These are phyloP conservation scores for Plectus sambesii DNA, from an alignment of 1,140 invertebrate species.

Conservation along the genomic window DNA sequence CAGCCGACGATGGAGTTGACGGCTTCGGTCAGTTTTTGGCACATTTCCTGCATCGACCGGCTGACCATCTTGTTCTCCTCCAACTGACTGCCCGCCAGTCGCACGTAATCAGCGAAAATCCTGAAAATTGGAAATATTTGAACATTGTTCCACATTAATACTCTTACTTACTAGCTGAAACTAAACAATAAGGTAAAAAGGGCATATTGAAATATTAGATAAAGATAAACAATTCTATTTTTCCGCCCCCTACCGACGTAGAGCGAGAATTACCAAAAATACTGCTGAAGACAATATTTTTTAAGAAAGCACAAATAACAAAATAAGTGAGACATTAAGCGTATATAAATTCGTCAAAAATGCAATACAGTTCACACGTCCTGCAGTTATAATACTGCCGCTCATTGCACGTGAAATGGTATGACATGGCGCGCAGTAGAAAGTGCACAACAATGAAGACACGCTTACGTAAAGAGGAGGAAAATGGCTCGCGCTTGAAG, in stretches of 20 bases:
- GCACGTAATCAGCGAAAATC: conserved; percentile 72
- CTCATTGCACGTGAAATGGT: too few relatives aligned
- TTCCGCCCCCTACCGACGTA: too few relatives aligned
- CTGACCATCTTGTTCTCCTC: conserved; percentile 69
- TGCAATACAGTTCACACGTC: too few relatives aligned
- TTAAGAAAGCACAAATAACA: conserved; percentile 6
- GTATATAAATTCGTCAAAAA: conserved; percentile 13
- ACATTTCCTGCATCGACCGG: conserved; percentile 54
- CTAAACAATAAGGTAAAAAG: conserved; percentile 10
- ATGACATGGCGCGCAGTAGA: too few relatives aligned
- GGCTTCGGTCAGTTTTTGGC: conserved; percentile 62
- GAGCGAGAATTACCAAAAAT: too few relatives aligned
- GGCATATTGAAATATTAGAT: too few relatives aligned
- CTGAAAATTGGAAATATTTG: conserved; percentile 41
- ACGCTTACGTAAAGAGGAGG: conserved; percentile 60
- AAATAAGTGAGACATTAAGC: conserved; percentile 9
- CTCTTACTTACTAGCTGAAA: too few relatives aligned
- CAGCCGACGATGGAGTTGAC: conserved; percentile 74
- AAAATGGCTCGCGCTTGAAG: conserved; percentile 67
- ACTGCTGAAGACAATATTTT: not conserved
- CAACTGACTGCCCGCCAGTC: conserved; percentile 64
- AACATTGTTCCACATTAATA: too few relatives aligned
- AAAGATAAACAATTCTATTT: too few relatives aligned
- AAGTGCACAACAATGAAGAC: too few relatives aligned
- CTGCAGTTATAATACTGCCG: too few relatives aligned